Base-by-base conservation (phyloP, 2,113 vertebrate species). In the Ursus arctos region DNA sequence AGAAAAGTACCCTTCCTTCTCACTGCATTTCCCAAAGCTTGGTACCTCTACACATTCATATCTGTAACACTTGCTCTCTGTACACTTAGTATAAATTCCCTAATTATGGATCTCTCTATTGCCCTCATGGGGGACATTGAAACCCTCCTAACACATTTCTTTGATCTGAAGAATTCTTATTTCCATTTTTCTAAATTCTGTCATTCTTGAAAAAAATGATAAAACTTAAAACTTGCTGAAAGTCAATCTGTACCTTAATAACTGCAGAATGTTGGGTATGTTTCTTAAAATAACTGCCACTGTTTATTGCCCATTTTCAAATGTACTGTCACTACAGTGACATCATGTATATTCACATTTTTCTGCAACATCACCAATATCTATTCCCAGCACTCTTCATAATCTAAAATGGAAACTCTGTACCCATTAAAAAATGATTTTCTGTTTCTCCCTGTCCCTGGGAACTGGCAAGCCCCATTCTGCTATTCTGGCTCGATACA, bases 261-360 rank as follows among this genome's bases (percentile, higher is more conserved):
- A 26, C 19, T 55, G 0, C n/a, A 36, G 0, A n/a, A 2, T 55
- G 6, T 28, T 82, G 31, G 21, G 3, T 1, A 31, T 36, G n/a
- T 81, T 65, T 21, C 65, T 79, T 57, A 95, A 55, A 67, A 9
- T 81, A 11, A 40, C 55, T 40, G 36, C 36, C 36, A 36, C 36
- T 36, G 36, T 36, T 11, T 16, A 6, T n/a, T 26, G 57, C 1
- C 16, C 13, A 57, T 47, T 63, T 40, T 69, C 31, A 61, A 51
- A 18, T 10, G 3, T 43, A 31, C 12, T 14, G 1, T 33, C 15
- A 40, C 24, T 24, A 21, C 3, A 19, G 13, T 79, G 24, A 0
- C 1, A n/a, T n/a, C 55, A 53, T 61, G 3, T 80, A 49, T 8
- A 59, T 31, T 33, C 47, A 84, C 16, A 28, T 51, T 28, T 2